Conservation (phyloP, 2,888 invertebrate genomes). For the Beris chalybata region DNA sequence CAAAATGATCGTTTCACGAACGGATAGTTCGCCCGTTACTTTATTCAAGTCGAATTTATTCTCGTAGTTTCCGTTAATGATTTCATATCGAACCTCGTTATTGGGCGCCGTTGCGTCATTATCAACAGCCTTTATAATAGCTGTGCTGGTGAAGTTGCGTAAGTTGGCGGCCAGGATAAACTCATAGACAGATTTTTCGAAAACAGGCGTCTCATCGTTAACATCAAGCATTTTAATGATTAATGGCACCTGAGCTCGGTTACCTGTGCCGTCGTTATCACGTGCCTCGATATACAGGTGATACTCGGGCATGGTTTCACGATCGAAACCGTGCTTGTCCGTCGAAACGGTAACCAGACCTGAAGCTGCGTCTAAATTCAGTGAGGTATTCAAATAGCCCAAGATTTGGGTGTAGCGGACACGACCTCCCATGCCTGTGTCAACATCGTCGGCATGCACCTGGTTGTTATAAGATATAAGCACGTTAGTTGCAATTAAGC, state of each 20-base stretch:
- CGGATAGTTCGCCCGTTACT: conserved; percentile 73
- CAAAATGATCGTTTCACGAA: conserved; percentile 58
- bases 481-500: conserved; percentile 1
- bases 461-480: conserved; percentile 52
- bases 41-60: conserved; percentile 75
- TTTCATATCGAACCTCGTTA: conserved; percentile 81
- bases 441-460: conserved; percentile 80
- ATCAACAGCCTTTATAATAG: conserved; percentile 82
- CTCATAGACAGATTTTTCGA: conserved; percentile 77
- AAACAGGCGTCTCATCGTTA: conserved; percentile 86
- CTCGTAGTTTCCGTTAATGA: conserved; percentile 74
- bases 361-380: conserved; percentile 74
- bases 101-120: conserved; percentile 82
- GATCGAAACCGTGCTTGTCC: conserved; percentile 76
- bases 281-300: conserved; percentile 82
- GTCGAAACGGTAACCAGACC: conserved; percentile 81
- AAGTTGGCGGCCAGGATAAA: conserved; percentile 76
- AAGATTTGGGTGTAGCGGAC: conserved; percentile 77
- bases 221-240: conserved; percentile 75
- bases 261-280: conserved; percentile 82
- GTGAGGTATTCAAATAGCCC: conserved; percentile 76
- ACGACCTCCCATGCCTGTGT: conserved; percentile 75
- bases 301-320: conserved; percentile 76
- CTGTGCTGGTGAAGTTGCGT: conserved; percentile 73
- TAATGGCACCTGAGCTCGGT: conserved; percentile 71